Percentiles rank a stretch among this genome's conserved stretches.
These are phyloP conservation scores for Sclerodermus sp. DNA, from an alignment of 2,888 invertebrate genomes.

Conservation along the genomic window DNA sequence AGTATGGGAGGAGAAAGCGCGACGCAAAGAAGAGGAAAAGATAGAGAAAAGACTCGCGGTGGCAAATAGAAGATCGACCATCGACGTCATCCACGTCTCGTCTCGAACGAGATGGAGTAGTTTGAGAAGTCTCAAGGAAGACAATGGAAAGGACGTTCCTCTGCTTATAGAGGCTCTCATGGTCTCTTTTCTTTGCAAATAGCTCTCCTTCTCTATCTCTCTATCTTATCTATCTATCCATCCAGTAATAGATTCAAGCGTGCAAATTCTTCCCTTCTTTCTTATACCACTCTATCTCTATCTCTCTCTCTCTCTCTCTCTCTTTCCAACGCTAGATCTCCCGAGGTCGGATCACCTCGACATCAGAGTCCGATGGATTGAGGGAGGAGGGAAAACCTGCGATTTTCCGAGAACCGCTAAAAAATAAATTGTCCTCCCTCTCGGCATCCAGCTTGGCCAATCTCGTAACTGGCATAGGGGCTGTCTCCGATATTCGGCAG, in stretches of 20 bases:
- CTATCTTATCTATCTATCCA: neutral
- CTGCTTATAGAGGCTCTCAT: slow-evolving; percentile 33
- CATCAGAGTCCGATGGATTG: slow-evolving; percentile 36
- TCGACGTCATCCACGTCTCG: slow-evolving; percentile 33
- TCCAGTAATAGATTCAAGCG: too few species aligned
- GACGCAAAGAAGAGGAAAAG: slow-evolving; percentile 27
- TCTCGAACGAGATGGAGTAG: slow-evolving; percentile 43
- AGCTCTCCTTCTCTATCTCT: neutral
- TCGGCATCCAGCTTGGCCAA: slow-evolving; percentile 50
- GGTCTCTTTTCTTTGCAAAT: slow-evolving; percentile 18
- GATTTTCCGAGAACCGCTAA: slow-evolving; percentile 30
- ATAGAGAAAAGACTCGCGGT: slow-evolving; percentile 14
- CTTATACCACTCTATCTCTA: too few species aligned
- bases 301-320: too few species aligned
- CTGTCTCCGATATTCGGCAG: slow-evolving; percentile 22
- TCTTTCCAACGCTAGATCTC: slow-evolving; percentile 16
- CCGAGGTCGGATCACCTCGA: slow-evolving; percentile 21
- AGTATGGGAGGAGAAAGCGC: slow-evolving; percentile 30
- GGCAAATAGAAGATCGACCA: slow-evolving; percentile 36
- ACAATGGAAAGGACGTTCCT: slow-evolving; percentile 27
- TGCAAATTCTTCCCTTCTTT: too few species aligned
- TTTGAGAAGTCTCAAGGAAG: slow-evolving; percentile 44
- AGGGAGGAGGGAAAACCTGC: slow-evolving; percentile 29
- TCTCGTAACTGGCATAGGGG: slow-evolving; percentile 28
- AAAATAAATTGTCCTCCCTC: slow-evolving; percentile 31